Conservation (phyloP, 23 tunicate genomes). For the Trididemnum miniatum region DNA sequence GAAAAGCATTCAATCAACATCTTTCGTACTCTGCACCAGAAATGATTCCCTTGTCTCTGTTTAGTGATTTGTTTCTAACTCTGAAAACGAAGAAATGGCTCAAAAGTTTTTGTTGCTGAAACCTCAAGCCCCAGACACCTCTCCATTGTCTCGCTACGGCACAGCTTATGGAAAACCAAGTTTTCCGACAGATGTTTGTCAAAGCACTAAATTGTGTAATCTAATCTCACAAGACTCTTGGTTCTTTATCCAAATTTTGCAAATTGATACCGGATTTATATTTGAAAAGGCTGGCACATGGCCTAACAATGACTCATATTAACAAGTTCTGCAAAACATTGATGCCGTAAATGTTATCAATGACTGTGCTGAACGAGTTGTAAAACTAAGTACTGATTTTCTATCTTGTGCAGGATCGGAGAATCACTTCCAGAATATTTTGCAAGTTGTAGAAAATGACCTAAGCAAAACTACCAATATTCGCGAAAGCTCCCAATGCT, state of each 20-base stretch:
- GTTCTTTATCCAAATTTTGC: conserved; percentile 1
- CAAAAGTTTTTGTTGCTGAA: not conserved
- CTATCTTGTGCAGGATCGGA: not conserved
- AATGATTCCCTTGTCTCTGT: conserved; percentile 2
- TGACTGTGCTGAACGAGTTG: conserved; percentile 23
- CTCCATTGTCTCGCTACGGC: conserved; percentile 7
- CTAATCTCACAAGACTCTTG: conserved; percentile 18
- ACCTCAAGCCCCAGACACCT: not conserved
- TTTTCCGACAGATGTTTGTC: not conserved
- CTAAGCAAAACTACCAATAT: not conserved
- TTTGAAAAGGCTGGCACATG: not conserved
- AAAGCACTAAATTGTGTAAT: not conserved
- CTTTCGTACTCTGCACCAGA: conserved; percentile 21
- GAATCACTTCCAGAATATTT: conserved; percentile 12
- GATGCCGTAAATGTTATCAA: conserved; percentile 16
- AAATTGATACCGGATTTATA: conserved; percentile 1
- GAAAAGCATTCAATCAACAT: not conserved
- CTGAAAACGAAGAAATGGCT: conserved; percentile 9
- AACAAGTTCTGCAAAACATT: conserved; percentile 10
- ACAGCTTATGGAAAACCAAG: conserved; percentile 10
- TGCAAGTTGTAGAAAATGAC: conserved; percentile 7
- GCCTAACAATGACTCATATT: not conserved
- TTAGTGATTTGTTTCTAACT: not conserved
- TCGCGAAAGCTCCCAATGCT: conserved; percentile 2
- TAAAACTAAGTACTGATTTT: not conserved